phyloP scores from a whole-genome alignment of 2,797 vertebrate species.

The Meriones psammophilus region DNA sequence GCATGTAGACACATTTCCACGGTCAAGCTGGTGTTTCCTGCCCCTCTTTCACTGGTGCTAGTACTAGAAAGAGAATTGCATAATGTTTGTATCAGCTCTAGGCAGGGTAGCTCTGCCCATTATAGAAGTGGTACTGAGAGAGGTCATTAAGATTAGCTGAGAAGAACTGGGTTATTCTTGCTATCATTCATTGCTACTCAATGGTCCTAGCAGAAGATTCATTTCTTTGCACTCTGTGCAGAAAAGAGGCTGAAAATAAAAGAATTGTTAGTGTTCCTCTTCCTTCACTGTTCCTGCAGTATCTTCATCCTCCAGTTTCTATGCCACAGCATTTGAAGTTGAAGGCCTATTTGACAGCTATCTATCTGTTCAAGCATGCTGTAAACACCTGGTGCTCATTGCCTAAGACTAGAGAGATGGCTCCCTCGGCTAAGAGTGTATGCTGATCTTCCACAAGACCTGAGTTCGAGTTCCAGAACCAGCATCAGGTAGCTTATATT shows the following conservation, averaged over 20 bases:
- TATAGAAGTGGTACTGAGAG: neutral
- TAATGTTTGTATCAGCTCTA: neutral
- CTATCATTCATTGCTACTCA: neutral
- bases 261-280: neutral
- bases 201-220: neutral
- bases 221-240: neutral
- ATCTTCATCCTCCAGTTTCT: neutral
- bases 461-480: too few species aligned
- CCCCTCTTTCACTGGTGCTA: neutral
- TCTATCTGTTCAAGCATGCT: neutral
- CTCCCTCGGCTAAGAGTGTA: too few species aligned
- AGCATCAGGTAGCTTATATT: too few species aligned
- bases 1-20: neutral
- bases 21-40: neutral
- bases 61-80: neutral
- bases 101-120: rapidly evolving
- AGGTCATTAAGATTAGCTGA: neutral
- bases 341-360: slow-evolving; percentile 12
- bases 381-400: neutral
- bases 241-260: neutral
- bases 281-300: neutral
- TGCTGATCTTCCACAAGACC: too few species aligned
- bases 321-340: slow-evolving; percentile 25
- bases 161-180: neutral
- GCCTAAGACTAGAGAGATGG: too few species aligned